Evolutionary conservation across 2,888 invertebrate genomes (phyloP).

Genomic region (Rotaria sp.): DNA sequence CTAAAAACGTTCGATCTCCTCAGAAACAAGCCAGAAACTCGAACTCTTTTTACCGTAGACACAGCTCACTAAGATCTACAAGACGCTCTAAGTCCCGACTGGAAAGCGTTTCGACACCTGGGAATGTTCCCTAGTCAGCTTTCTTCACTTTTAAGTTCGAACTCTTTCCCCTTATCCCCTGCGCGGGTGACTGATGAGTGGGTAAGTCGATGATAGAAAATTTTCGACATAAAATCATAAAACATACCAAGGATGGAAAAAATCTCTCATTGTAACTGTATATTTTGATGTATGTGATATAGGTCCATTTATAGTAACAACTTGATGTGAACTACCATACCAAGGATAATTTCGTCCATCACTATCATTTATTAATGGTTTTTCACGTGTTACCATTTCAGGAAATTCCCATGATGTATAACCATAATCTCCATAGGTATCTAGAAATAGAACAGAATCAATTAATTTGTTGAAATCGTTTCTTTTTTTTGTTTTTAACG

Average conservation of each 20-base stretch:
- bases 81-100: too few species aligned
- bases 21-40: too few species aligned
- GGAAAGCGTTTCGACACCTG: too few species aligned
- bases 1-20: too few species aligned
- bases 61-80: too few species aligned
- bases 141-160: too few species aligned
- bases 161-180: too few species aligned
- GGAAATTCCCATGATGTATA: conserved; percentile 56
- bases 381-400: conserved; percentile 51
- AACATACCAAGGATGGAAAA: conserved; percentile 52
- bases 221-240: too few species aligned
- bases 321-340: conserved; percentile 53
- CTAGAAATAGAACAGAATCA: conserved; percentile 47
- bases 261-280: conserved; percentile 54
- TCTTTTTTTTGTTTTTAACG: conserved; percentile 52
- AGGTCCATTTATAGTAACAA: conserved; percentile 51
- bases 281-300: conserved; percentile 48
- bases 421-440: conserved; percentile 36
- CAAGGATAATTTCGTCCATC: conserved; percentile 55
- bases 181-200: too few species aligned
- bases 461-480: conserved; percentile 43
- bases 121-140: too few species aligned
- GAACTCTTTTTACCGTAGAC: too few species aligned
- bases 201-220: too few species aligned
- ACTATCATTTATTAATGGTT: conserved; percentile 54